Evolutionary conservation across 2,888 invertebrate genomes (phyloP), one percentile per base, ranked within the genome.

Genomic region (Tenodera sinensis): DNA sequence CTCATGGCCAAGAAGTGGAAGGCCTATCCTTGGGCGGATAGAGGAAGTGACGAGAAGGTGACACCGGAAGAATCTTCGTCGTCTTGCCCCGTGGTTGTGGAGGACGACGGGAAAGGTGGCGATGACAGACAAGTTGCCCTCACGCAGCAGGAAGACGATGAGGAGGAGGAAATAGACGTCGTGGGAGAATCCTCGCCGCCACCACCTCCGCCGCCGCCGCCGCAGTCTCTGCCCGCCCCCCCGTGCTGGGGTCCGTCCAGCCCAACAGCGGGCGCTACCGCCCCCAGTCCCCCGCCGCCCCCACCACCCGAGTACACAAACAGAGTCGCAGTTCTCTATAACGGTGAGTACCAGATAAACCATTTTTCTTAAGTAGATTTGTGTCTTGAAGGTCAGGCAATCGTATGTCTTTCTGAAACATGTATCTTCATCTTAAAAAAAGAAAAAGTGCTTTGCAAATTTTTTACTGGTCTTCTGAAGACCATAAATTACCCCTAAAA

Each of bases 1-100:
- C 96, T 98, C 94, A 98, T 98, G 97, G 98, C 98, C 93, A 98
- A 98, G 95, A 98, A 98, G 95, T 98, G 98, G 97, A 98, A 98
- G 96, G 97, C 96, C 93, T 96, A 96, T 93, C 96, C 96, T 91
- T 96, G 96, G 96, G 95, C 96, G 92, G 96, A 96, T 92, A 95
- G 96, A 91, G 94, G 94, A 91, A 93, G 93, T 91, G 93, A 93
- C 90, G 90, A 90, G 83, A 88, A 88, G 89, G 54, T 87, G 34
- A 84, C 88, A 42, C 88, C 83, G 81, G 91, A 91, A 91, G 94
- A 93, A 91, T 93, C 93, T 89, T 92, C 92, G 89, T 91, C 91
- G 89, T 91, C 90, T 71, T 91, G 91, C 89, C 92, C 92, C 89
- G 91, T 91, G 89, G 91, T 90, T 71, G 91, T 91, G 89, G 91